Conservation (phyloP, 1,140 invertebrate species). For the Zelostemma sp. region DNA sequence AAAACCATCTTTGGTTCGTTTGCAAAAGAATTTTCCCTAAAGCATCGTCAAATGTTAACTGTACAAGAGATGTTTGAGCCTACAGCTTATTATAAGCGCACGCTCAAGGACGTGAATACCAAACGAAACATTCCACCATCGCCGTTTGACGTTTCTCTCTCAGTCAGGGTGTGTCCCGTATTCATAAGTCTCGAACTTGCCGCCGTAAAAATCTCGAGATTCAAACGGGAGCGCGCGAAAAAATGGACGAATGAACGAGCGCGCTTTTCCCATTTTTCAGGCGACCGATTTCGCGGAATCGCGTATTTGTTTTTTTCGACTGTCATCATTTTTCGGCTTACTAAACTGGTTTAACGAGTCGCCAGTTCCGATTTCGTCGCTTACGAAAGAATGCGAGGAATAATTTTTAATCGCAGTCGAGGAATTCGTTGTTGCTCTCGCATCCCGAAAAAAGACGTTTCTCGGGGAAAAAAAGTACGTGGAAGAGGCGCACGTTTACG, state of each 20-base stretch:
- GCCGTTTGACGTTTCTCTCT: constrained; percentile 52
- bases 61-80: constrained; percentile 40
- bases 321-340: background rate
- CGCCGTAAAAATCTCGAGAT: no score
- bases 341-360: constrained; percentile 7
- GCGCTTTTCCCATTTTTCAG: background rate
- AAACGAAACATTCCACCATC: constrained; percentile 52
- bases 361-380: background rate
- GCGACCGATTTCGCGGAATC: no score
- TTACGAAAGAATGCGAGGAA: background rate
- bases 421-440: background rate
- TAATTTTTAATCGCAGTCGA: background rate
- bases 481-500: constrained; percentile 13
- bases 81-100: constrained; percentile 40
- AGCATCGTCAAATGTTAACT: constrained; percentile 24
- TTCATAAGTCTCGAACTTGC: constrained; percentile 42
- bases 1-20: no score
- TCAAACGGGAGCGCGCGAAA: constrained; percentile 22
- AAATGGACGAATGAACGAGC: constrained; percentile 3
- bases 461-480: background rate
- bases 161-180: constrained; percentile 47
- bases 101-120: constrained; percentile 56
- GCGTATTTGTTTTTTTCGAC: background rate
- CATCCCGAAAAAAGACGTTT: background rate
- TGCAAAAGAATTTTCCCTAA: no score